Conservation (phyloP, 2,797 vertebrate genomes). For the Sebastes cheni region DNA sequence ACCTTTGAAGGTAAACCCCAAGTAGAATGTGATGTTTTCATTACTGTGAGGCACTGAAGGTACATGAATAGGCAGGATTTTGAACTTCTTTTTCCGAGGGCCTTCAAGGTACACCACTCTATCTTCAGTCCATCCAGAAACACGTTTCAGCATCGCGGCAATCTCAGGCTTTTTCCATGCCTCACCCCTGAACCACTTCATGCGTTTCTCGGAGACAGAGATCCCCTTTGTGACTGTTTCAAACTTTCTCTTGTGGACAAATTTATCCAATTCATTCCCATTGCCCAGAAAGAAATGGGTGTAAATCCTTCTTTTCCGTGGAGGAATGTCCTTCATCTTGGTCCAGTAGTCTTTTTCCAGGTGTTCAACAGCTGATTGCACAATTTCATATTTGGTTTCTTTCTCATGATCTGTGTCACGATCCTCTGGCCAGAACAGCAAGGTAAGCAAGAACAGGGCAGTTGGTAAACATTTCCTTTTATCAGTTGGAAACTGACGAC, state of each 20-base stretch:
- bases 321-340: slow-evolving; percentile 83
- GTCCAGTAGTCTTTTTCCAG: slow-evolving; percentile 71
- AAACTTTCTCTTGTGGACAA: slow-evolving; percentile 76
- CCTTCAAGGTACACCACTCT: slow-evolving; percentile 80
- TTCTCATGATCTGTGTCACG: slow-evolving; percentile 68
- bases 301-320: slow-evolving; percentile 80
- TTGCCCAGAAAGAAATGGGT: slow-evolving; percentile 85
- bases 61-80: slow-evolving; percentile 72
- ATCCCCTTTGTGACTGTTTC: slow-evolving; percentile 58
- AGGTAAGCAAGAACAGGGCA: slow-evolving; percentile 81
- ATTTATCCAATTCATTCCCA: slow-evolving; percentile 71
- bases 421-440: slow-evolving; percentile 88
- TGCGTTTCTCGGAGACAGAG: slow-evolving; percentile 68
- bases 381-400: slow-evolving; percentile 75
- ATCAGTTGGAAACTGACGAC: slow-evolving; percentile 73
- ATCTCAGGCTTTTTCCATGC: slow-evolving; percentile 74
- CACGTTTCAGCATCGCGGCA: slow-evolving; percentile 67
- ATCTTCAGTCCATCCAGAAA: slow-evolving; percentile 87
- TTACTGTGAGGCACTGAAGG: slow-evolving; percentile 82
- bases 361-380: slow-evolving; percentile 77
- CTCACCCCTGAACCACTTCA: slow-evolving; percentile 73
- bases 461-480: slow-evolving; percentile 73
- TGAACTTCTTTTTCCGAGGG: slow-evolving; percentile 71
- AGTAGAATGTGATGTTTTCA: slow-evolving; percentile 87
- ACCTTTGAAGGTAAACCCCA: slow-evolving; percentile 86